Evolutionary conservation across 2,797 vertebrate species (phyloP).

Genomic region (Oreortyx pictus): DNA sequence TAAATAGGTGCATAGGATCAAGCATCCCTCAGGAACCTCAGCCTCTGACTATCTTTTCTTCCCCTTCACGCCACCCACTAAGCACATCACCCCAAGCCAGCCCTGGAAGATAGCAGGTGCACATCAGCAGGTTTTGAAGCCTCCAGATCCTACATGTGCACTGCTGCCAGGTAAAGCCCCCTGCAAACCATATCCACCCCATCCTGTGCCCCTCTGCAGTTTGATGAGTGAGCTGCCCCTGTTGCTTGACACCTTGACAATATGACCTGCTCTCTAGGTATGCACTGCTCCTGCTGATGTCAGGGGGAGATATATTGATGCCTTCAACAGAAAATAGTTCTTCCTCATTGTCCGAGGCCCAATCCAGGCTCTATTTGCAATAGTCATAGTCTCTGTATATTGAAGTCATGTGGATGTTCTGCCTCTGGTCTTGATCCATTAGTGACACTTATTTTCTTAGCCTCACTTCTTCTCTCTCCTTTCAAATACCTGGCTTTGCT

Average conservation of each 20-base stretch:
- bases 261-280: background rate
- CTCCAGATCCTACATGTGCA: background rate
- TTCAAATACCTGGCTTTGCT: slow-evolving; percentile 23
- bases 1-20: slow-evolving; percentile 5
- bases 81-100: background rate
- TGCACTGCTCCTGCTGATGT: background rate
- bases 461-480: slow-evolving; percentile 40
- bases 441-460: slow-evolving; percentile 39
- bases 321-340: background rate
- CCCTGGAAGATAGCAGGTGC: slow-evolving; percentile 8
- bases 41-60: background rate
- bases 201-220: background rate
- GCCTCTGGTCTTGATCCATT: slow-evolving; percentile 8
- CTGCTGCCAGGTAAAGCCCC: background rate
- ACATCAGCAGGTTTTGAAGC: rapidly evolving
- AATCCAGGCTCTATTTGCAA: background rate
- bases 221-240: background rate
- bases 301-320: rapidly evolving
- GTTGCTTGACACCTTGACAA: background rate
- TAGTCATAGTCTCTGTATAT: background rate
- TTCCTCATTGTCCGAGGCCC: background rate
- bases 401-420: slow-evolving; percentile 16
- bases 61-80: background rate
- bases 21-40: background rate
- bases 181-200: rapidly evolving